Conservation (phyloP, 1,140 invertebrate species). For the Chlorops oryzae region DNA sequence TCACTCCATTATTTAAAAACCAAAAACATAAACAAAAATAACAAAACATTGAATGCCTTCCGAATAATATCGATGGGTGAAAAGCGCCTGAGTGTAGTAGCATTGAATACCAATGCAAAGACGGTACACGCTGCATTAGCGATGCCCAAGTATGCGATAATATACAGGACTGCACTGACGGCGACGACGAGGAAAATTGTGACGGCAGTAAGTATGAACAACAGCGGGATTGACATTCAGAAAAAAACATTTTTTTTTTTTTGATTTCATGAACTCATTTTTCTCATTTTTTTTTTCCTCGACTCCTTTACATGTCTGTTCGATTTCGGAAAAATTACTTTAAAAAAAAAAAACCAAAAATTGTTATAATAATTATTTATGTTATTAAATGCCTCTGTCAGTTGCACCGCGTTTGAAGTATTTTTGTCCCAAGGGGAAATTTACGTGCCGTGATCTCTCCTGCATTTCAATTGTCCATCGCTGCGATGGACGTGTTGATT, state of each 20-base stretch:
- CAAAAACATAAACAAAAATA: neutral
- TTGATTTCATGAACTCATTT: slow-evolving; percentile 4
- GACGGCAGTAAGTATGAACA: slow-evolving; percentile 47
- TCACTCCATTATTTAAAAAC: neutral
- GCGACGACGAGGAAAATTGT: slow-evolving; percentile 66
- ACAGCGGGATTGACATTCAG: too few relatives aligned
- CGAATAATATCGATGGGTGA: slow-evolving; percentile 9
- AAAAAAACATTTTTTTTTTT: slow-evolving; percentile 5
- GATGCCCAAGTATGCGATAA: slow-evolving; percentile 58
- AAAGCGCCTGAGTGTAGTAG: slow-evolving; percentile 54
- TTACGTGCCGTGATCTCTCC: slow-evolving; percentile 58
- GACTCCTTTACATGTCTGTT: slow-evolving; percentile 12
- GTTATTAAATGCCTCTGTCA: too few relatives aligned
- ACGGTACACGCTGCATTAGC: slow-evolving; percentile 52
- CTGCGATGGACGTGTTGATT: slow-evolving; percentile 52
- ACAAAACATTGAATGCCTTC: slow-evolving; percentile 15
- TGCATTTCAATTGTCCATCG: slow-evolving; percentile 63
- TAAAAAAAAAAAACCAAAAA: too few relatives aligned
- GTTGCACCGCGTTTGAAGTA: slow-evolving; percentile 39
- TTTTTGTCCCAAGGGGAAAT: slow-evolving; percentile 53
- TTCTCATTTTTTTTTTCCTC: slow-evolving; percentile 1
- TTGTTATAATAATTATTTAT: neutral
- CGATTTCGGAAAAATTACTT: neutral
- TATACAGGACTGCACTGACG: slow-evolving; percentile 61
- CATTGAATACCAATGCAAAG: slow-evolving; percentile 57